These are phyloP conservation scores for Digitonthophagus gazella DNA, from an alignment of 2,888 invertebrate species.

Conservation along the genomic window DNA sequence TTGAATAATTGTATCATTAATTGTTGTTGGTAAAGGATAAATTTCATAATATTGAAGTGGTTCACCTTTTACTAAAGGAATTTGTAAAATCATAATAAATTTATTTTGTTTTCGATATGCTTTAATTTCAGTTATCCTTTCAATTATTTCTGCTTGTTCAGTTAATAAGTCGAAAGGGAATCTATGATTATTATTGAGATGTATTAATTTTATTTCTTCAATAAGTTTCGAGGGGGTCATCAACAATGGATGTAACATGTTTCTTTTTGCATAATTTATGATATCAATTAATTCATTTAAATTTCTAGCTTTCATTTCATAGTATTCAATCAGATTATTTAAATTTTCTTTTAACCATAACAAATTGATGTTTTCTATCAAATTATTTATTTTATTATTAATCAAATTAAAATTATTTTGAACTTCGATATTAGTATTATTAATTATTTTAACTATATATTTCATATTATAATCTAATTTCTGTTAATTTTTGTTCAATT, in stretches of 20 bases:
- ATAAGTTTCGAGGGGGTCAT: neutral
- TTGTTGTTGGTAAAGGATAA: neutral
- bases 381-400: too few species aligned
- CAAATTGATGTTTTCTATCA: too few species aligned
- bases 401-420: too few species aligned
- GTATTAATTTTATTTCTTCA: neutral
- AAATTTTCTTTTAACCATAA: too few species aligned
- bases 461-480: too few species aligned
- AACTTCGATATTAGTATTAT: too few species aligned
- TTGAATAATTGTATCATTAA: neutral
- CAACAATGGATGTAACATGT: neutral
- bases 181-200: neutral
- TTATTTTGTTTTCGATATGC: neutral
- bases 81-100: neutral
- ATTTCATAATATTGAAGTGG: neutral
- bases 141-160: neutral
- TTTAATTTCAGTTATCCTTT: neutral
- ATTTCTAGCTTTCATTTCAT: neutral
- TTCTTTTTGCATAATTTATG: neutral
- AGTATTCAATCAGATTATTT: too few species aligned
- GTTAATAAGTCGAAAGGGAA: neutral
- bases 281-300: neutral
- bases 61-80: neutral
- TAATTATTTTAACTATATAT: too few species aligned
- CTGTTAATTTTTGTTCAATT: too few species aligned